A percentile compares a stretch with the other conserved stretches of the same genome.
Evolutionary conservation across 2,797 vertebrate genomes (phyloP).

Genomic region (Macrochelys suwanniensis): DNA sequence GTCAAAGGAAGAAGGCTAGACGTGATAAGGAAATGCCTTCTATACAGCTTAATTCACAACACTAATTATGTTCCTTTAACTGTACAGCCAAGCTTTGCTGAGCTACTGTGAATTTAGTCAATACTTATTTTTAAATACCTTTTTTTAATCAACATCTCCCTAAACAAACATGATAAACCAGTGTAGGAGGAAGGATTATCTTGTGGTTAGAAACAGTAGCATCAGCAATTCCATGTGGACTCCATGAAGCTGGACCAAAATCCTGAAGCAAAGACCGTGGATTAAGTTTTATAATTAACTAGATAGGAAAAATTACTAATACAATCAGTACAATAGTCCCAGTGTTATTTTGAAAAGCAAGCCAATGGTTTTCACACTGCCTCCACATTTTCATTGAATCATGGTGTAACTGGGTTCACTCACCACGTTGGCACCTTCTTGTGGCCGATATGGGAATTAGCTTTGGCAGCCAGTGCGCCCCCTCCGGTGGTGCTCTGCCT

Average conservation of each 20-base stretch:
- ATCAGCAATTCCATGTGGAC: background rate
- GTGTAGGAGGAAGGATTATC: background rate
- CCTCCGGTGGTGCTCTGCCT: too few relatives aligned
- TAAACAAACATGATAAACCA: background rate
- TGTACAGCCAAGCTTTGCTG: background rate
- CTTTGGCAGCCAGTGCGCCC: too few relatives aligned
- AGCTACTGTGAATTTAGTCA: background rate
- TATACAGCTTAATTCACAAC: background rate
- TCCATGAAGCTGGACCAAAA: background rate
- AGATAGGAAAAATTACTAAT: background rate
- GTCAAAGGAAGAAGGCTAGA: background rate
- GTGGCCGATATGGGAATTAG: too few relatives aligned
- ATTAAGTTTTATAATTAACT: background rate
- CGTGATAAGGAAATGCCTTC: background rate
- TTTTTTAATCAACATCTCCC: background rate
- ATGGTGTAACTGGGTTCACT: background rate
- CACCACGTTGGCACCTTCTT: too few relatives aligned
- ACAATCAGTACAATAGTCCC: background rate
- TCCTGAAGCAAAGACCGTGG: background rate
- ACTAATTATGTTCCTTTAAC: background rate
- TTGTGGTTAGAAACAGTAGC: background rate
- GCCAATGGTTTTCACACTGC: background rate
- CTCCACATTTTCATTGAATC: background rate
- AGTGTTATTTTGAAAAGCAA: background rate
- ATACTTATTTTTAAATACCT: background rate